A percentile compares a stretch with the other conserved stretches of the same genome.
phyloP scores from a whole-genome alignment of 2,113 vertebrate genomes.

The Pangasianodon hypophthalmus region DNA sequence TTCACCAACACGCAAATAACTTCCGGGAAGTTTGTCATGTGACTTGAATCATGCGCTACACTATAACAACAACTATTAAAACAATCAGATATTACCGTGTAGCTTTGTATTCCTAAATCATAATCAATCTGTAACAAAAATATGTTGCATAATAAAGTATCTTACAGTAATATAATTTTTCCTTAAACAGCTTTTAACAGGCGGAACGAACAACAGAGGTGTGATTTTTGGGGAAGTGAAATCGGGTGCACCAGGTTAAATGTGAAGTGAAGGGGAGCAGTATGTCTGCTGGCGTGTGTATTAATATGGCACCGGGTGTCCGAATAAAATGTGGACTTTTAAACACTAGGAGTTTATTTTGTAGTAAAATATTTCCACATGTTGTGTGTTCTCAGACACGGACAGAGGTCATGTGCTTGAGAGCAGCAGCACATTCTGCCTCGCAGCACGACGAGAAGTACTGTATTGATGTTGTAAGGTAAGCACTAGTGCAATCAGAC shows the following conservation, averaged over 20 bases:
- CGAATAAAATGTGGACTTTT: conserved; percentile 55
- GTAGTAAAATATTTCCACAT: conserved; percentile 29
- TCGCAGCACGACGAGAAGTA: conserved; percentile 60
- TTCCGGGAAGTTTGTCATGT: conserved; percentile 3
- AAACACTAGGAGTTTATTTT: conserved; percentile 41
- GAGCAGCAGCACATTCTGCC: conserved; percentile 49
- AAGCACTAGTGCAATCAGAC: background rate
- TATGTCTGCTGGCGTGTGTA: background rate
- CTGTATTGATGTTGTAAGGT: conserved; percentile 76
- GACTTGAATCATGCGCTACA: background rate
- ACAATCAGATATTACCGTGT: background rate
- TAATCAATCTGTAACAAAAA: background rate
- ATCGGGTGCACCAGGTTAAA: conserved; percentile 47
- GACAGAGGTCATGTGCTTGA: conserved; percentile 49
- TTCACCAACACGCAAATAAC: background rate
- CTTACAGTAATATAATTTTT: background rate
- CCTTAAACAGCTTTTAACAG: background rate
- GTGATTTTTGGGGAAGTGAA: conserved; percentile 3
- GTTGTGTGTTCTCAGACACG: conserved; percentile 31
- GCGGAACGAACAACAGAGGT: conserved; percentile 33
- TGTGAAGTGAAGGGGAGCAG: conserved; percentile 67
- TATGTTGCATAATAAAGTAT: background rate
- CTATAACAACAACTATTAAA: background rate
- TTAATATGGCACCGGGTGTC: conserved; percentile 67
- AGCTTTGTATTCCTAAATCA: background rate